A percentile compares a stretch with the other conserved stretches of the same genome.
These are phyloP conservation scores for Micrasema longulum DNA, from an alignment of 1,140 invertebrate species.

Conservation along the genomic window DNA sequence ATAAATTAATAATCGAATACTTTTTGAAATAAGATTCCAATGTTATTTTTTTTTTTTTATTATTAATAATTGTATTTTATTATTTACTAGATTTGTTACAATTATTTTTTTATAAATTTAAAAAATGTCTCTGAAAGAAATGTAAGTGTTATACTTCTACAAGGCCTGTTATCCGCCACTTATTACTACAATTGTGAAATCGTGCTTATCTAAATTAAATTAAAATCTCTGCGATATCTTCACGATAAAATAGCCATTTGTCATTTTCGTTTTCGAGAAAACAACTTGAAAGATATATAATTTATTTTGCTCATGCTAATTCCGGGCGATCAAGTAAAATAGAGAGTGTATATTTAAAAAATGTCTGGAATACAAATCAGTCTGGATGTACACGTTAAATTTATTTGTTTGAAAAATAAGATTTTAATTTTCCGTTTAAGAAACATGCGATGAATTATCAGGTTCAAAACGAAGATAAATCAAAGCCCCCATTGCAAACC, in stretches of 20 bases:
- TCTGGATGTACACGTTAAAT: background rate
- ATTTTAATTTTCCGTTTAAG: conserved; percentile 5
- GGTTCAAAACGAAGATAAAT: too few relatives aligned
- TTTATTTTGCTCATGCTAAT: conserved; percentile 25
- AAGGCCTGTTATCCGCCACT: too few relatives aligned
- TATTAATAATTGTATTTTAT: too few relatives aligned
- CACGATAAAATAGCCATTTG: conserved; percentile 19
- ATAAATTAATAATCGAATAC: too few relatives aligned
- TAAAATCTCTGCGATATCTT: conserved; percentile 28
- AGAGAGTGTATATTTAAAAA: conserved; percentile 31
- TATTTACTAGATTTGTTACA: too few relatives aligned
- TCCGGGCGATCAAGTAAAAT: conserved; percentile 20
- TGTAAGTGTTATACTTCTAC: too few relatives aligned
- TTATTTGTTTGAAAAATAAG: background rate
- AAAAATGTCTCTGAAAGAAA: too few relatives aligned
- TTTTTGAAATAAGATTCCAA: too few relatives aligned
- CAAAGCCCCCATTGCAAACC: too few relatives aligned
- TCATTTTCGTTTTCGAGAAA: conserved; percentile 25
- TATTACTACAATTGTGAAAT: background rate
- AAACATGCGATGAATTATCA: too few relatives aligned
- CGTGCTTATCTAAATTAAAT: conserved; percentile 19
- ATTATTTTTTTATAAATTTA: too few relatives aligned
- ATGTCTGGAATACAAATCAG: conserved; percentile 33
- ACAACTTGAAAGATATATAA: conserved; percentile 25
- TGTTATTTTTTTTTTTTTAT: too few relatives aligned